A percentile compares a stretch with the other conserved stretches of the same genome.
These are phyloP conservation scores for Crotalus adamanteus DNA, from an alignment of 2,797 vertebrate genomes.

Conservation along the genomic window DNA sequence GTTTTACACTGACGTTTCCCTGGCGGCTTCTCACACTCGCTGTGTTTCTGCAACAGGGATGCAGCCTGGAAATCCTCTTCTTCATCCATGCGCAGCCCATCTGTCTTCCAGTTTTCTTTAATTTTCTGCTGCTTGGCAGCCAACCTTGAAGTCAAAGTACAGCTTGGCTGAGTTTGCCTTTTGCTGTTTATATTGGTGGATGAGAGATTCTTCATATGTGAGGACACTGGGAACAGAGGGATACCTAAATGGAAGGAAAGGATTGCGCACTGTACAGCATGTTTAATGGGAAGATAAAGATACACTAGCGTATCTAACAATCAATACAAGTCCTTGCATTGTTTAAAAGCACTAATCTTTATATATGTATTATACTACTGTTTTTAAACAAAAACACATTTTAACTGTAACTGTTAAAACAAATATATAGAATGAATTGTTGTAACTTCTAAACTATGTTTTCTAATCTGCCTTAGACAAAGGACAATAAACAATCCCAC, in stretches of 20 bases:
- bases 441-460: background rate
- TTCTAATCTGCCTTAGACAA: background rate
- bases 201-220: constrained; percentile 75
- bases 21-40: constrained; percentile 93
- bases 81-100: constrained; percentile 78
- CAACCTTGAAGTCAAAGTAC: constrained; percentile 82
- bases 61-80: constrained; percentile 77
- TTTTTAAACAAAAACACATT: constrained; percentile 64
- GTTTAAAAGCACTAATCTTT: constrained; percentile 73
- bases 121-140: constrained; percentile 85
- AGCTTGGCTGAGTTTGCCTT: constrained; percentile 80
- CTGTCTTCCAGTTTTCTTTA: constrained; percentile 89
- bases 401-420: constrained; percentile 58
- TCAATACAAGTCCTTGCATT: constrained; percentile 66
- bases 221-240: constrained; percentile 76
- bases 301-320: constrained; percentile 51
- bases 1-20: constrained; percentile 99
- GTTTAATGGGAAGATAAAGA: constrained; percentile 57
- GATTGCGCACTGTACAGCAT: constrained; percentile 68
- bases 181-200: constrained; percentile 80
- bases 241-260: constrained; percentile 76
- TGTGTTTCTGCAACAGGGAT: constrained; percentile 85
- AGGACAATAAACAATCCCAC: rapidly evolving
- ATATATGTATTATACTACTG: constrained; percentile 69
- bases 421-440: constrained; percentile 26